phyloP scores from a whole-genome alignment of 1,140 invertebrate species.

The Halyomorpha halys region DNA sequence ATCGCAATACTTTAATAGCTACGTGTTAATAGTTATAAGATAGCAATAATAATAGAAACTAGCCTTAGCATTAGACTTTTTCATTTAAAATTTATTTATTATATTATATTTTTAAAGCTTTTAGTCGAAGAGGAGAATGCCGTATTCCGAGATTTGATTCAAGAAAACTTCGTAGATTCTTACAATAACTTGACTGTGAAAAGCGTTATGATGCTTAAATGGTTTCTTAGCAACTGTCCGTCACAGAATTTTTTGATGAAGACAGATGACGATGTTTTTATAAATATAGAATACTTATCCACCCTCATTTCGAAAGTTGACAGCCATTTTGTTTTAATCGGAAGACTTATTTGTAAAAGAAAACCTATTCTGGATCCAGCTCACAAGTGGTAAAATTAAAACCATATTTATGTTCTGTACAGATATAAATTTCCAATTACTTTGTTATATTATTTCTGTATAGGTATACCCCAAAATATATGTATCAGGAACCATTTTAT shows the following conservation, averaged over 20 bases:
- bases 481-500: constrained; percentile 61
- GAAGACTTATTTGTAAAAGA: constrained; percentile 36
- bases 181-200: constrained; percentile 91
- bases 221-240: constrained; percentile 55
- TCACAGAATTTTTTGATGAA: constrained; percentile 61
- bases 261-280: constrained; percentile 74
- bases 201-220: constrained; percentile 74
- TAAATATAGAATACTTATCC: constrained; percentile 52
- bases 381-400: constrained; percentile 36
- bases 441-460: constrained; percentile 4
- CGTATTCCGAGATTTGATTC: constrained; percentile 71
- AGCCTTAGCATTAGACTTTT: not conserved
- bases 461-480: constrained; percentile 68
- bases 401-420: not conserved
- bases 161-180: constrained; percentile 77
- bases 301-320: not conserved
- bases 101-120: constrained; percentile 37
- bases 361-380: constrained; percentile 35
- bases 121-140: constrained; percentile 50
- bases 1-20: no score
- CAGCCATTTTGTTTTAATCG: constrained; percentile 31
- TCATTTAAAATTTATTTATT: not conserved
- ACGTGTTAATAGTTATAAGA: no score
- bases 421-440: not conserved
- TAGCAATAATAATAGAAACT: no score